A percentile compares a stretch with the other conserved stretches of the same genome.
phyloP scores from a whole-genome alignment of 2,888 invertebrate species.

The Parnassius orleans region DNA sequence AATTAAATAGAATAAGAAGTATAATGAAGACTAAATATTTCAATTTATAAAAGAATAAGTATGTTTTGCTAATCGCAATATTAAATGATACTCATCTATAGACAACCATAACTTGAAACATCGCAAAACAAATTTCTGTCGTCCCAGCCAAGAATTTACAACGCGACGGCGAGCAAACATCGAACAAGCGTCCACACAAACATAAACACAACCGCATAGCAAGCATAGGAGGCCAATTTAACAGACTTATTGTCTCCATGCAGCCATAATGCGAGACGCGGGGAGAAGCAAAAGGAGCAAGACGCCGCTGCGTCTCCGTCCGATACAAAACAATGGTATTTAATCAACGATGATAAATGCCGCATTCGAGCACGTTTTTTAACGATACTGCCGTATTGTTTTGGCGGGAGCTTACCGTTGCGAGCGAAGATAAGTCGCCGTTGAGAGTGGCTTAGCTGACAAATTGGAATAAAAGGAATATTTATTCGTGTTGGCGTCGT shows the following conservation, averaged over 20 bases:
- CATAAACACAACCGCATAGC: constrained; percentile 68
- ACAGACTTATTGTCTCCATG: constrained; percentile 80
- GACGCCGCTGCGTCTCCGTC: constrained; percentile 60
- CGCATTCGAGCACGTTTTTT: constrained; percentile 79
- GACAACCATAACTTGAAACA: constrained; percentile 15
- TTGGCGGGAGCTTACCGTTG: constrained; percentile 78
- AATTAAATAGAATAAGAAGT: no score
- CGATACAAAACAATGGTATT: constrained; percentile 81
- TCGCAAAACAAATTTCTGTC: constrained; percentile 47
- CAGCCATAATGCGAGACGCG: constrained; percentile 73
- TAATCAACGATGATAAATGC: constrained; percentile 81
- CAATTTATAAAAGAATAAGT: no score
- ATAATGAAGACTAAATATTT: no score
- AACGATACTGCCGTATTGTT: constrained; percentile 79
- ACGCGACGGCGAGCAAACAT: constrained; percentile 46
- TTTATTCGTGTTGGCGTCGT: constrained; percentile 71
- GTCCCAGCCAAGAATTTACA: constrained; percentile 51
- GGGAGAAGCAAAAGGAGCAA: constrained; percentile 68
- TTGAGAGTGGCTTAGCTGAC: constrained; percentile 79
- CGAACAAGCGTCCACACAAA: constrained; percentile 56
- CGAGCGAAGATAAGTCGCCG: constrained; percentile 77
- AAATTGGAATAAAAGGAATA: constrained; percentile 81
- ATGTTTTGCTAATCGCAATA: no score
- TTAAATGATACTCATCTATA: neutral
- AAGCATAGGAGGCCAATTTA: constrained; percentile 75